Evolutionary conservation across 2,113 vertebrate species (phyloP).

Genomic region (Rhynchomys soricoides): DNA sequence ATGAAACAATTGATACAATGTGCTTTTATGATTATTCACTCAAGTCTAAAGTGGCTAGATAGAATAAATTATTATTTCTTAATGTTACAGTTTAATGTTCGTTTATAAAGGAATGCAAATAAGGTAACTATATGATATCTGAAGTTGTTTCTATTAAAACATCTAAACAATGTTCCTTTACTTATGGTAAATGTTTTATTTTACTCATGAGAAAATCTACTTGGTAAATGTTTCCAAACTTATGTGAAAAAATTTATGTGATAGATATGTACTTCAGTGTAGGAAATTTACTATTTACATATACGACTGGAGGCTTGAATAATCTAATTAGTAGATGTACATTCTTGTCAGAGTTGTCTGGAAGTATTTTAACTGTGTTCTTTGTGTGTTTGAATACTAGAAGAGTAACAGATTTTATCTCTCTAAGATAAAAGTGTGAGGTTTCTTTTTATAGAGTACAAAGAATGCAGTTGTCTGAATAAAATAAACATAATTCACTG

Average conservation of each 20-base stretch:
- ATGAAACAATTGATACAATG: neutral
- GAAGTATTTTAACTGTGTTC: neutral
- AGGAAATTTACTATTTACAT: neutral
- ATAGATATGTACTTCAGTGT: neutral
- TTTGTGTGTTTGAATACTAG: neutral
- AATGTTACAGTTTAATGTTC: neutral
- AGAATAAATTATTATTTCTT: slow-evolving; percentile 26
- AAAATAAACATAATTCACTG: neutral
- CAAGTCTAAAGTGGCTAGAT: neutral
- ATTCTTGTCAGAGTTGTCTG: neutral
- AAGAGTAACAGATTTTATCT: neutral
- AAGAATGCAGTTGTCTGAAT: neutral
- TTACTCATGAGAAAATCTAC: too few species aligned
- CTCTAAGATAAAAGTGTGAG: neutral
- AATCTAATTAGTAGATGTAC: neutral
- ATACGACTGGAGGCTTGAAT: neutral
- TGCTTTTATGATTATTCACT: neutral
- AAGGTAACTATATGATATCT: neutral
- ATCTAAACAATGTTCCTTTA: neutral
- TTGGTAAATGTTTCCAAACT: neutral
- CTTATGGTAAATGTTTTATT: neutral
- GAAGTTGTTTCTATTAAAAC: neutral
- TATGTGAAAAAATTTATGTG: neutral
- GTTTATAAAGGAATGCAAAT: neutral
- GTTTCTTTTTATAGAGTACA: neutral